Evolutionary conservation across 1,140 invertebrate genomes (phyloP).

Genomic region (Drosophila auraria): DNA sequence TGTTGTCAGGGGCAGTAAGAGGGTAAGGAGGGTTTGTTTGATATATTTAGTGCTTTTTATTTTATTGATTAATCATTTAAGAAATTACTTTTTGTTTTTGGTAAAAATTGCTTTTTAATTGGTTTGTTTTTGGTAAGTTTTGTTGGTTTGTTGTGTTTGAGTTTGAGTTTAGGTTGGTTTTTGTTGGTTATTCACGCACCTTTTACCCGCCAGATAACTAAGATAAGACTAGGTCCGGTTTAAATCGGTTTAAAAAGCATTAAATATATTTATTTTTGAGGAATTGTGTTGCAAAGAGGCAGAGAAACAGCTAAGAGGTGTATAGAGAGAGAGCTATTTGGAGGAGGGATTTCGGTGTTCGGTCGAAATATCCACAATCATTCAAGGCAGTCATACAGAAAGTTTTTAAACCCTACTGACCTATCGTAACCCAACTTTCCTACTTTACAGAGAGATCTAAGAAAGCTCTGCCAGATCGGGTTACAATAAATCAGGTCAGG

Average conservation of each 20-base stretch:
- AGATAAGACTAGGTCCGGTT: background rate
- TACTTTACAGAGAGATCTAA: background rate
- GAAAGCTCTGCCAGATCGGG: too few species aligned
- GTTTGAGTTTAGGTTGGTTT: constrained; percentile 28
- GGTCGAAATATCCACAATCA: constrained; percentile 45
- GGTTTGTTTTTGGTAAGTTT: constrained; percentile 64
- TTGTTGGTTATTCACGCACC: constrained; percentile 77
- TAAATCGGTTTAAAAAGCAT: constrained; percentile 75
- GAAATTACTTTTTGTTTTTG: constrained; percentile 63
- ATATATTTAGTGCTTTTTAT: constrained; percentile 85
- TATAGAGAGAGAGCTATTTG: constrained; percentile 15
- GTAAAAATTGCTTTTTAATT: constrained; percentile 79
- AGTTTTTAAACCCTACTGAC: constrained; percentile 10
- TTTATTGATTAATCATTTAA: constrained; percentile 81
- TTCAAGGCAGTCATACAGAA: constrained; percentile 9
- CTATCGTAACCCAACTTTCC: constrained; percentile 4
- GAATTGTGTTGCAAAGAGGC: constrained; percentile 20
- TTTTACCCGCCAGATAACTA: constrained; percentile 61
- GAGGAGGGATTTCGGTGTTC: constrained; percentile 22
- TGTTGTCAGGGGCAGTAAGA: constrained; percentile 29
- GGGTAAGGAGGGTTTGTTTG: constrained; percentile 13
- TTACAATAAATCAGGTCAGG: background rate
- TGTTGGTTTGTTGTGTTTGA: constrained; percentile 50
- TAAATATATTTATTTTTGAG: constrained; percentile 67
- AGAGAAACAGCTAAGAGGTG: constrained; percentile 50